Base-by-base conservation (phyloP, 2,888 invertebrate species). In the Andrena dorsata region DNA sequence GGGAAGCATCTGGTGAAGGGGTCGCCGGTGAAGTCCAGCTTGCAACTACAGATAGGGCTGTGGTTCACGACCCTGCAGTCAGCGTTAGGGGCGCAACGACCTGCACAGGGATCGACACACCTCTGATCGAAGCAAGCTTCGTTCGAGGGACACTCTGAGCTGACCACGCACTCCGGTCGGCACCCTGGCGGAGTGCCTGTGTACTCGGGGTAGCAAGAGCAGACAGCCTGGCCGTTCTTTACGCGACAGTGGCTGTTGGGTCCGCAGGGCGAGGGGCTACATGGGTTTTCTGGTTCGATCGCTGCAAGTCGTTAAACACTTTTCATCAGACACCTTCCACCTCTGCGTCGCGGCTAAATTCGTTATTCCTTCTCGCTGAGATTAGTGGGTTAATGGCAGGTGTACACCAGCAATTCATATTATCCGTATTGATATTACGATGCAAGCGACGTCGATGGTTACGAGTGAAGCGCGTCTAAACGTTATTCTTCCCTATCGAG, bases 101-200 rank as follows among this genome's bases (percentile, higher is more conserved):
- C 95, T 71, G 93, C 90, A 83, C 95, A 95, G 16, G 95, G 95
- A 87, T 95, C 94, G 64, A 96, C 94, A 92, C 98, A 98, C 94
- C 96, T 97, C 90, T 97, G 97, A 92, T 97, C 97, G 89, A 96
- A 96, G 91, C 98, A 98, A 28, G 97, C 97, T 91, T 96, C 95
- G 87, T 96, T 96, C 60, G 96, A 94, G 5, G 96, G 94, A 94
- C 98, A 98, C 92, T 98, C 97, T 3, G 96, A 95, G 91, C 97
- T 97, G 20, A 96, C 96, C 8, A 96, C 95, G 92, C 98, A 98
- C 93, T 97, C 97, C 5, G 97, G 97, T 88, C 97, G 95, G 89
- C 97, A 97, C 70, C 96, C 95, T 41, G 97, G 97, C 66, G 97
- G 97, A 87, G 95, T 96, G 75, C 97, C 97, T 69, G 95, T 95